Evolutionary conservation across 2,888 invertebrate genomes (phyloP).

Genomic region (Rhingia rostrata): DNA sequence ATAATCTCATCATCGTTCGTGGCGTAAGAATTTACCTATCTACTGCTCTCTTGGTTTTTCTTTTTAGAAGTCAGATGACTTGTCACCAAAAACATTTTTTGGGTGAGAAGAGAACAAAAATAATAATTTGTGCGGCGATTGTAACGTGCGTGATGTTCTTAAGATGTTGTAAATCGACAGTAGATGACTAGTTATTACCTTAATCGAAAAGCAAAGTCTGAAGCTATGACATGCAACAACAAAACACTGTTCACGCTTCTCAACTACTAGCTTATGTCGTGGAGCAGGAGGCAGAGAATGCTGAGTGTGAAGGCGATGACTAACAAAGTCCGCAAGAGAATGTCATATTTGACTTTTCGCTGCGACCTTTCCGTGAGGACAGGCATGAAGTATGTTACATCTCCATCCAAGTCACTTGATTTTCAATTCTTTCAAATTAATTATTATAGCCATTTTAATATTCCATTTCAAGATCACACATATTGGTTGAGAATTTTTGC

Average conservation of each 20-base stretch:
- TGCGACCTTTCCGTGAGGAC: conserved; percentile 71
- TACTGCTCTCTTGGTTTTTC: conserved; percentile 25
- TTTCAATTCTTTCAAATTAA: conserved; percentile 21
- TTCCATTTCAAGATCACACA: conserved; percentile 52
- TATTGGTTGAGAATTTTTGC: conserved; percentile 33
- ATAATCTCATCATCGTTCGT: conserved; percentile 26
- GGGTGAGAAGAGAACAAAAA: conserved; percentile 21
- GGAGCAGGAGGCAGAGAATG: conserved; percentile 28
- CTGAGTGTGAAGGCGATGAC: conserved; percentile 59
- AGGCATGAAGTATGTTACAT: conserved; percentile 17
- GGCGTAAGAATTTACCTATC: conserved; percentile 22
- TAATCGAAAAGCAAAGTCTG: conserved; percentile 2
- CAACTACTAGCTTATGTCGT: conserved; percentile 9
- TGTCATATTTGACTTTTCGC: conserved; percentile 71
- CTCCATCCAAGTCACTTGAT: conserved; percentile 32
- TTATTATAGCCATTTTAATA: conserved; percentile 23
- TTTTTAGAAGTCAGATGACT: conserved; percentile 55
- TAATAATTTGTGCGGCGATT: not conserved
- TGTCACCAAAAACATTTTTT: conserved; percentile 24
- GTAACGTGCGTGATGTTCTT: not conserved
- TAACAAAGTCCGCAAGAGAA: conserved; percentile 66
- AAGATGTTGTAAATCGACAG: conserved; percentile 7
- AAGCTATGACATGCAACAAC: conserved; percentile 14
- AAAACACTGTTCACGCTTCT: conserved; percentile 16
- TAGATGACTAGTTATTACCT: conserved; percentile 12